phyloP scores from a whole-genome alignment of 2,888 invertebrate species.

The Gymnoscelis rufifasciata region DNA sequence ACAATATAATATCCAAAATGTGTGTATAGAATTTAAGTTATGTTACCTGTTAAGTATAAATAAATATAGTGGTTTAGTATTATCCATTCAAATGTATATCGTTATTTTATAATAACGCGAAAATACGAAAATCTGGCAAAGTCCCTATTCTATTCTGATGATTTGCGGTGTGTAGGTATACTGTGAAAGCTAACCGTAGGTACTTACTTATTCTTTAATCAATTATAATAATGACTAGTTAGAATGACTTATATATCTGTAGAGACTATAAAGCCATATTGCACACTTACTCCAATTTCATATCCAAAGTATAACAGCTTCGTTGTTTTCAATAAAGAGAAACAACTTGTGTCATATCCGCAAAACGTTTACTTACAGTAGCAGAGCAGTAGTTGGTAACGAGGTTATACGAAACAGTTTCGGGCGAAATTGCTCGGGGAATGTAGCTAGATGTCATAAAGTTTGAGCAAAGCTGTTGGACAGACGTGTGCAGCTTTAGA shows the following conservation, averaged over 20 bases:
- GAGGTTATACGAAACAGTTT: constrained; percentile 70
- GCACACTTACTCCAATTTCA: not conserved
- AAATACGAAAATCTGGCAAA: too few species aligned
- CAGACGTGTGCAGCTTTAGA: constrained; percentile 59
- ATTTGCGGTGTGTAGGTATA: too few species aligned
- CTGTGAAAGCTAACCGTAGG: too few species aligned
- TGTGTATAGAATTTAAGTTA: too few species aligned
- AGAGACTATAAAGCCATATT: not conserved
- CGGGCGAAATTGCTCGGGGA: constrained; percentile 63
- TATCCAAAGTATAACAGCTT: constrained; percentile 28
- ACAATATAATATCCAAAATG: too few species aligned
- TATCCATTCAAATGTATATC: too few species aligned
- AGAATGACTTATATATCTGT: too few species aligned
- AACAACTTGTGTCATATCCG: constrained; percentile 60
- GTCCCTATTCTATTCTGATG: too few species aligned
- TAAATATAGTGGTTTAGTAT: too few species aligned
- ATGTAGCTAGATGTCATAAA: constrained; percentile 71
- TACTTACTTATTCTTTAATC: too few species aligned
- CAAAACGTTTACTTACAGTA: constrained; percentile 62
- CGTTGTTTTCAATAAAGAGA: constrained; percentile 63
- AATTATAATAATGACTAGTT: not conserved
- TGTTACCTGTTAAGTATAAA: too few species aligned
- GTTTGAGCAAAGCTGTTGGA: constrained; percentile 60
- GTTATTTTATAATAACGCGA: too few species aligned
- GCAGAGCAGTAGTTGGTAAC: constrained; percentile 61